These are phyloP conservation scores for Sebastes trivittatus DNA, from an alignment of 2,797 vertebrate genomes.

Conservation along the genomic window DNA sequence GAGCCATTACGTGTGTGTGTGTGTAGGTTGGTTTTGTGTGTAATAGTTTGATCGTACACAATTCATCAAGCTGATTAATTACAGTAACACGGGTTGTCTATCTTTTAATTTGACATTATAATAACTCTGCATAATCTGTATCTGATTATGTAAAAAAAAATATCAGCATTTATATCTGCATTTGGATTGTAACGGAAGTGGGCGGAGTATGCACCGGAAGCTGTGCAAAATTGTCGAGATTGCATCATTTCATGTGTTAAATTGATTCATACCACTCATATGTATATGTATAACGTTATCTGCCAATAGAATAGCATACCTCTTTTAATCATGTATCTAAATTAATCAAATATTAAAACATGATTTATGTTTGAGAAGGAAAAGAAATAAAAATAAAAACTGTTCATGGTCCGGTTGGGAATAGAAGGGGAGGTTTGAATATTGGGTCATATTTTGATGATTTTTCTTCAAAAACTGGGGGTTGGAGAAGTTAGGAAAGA, in stretches of 20 bases:
- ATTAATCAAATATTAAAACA: too few species aligned
- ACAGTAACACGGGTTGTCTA: background rate
- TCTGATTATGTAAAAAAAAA: background rate
- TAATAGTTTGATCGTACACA: background rate
- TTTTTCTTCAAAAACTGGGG: background rate
- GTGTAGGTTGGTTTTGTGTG: background rate
- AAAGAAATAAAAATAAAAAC: background rate
- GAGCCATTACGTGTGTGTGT: background rate
- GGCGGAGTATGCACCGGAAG: too few species aligned
- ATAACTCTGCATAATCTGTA: background rate
- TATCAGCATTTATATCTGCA: background rate
- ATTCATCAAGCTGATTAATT: background rate
- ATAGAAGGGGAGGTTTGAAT: background rate
- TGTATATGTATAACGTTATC: background rate
- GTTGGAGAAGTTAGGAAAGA: accelerated
- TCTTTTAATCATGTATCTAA: background rate
- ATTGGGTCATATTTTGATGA: background rate
- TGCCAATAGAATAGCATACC: background rate
- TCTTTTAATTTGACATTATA: background rate
- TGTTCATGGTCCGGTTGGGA: background rate
- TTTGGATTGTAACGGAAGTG: background rate
- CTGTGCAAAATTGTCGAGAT: background rate
- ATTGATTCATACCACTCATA: background rate
- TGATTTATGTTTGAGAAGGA: background rate
- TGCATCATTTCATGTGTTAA: background rate